Percentiles rank a stretch among this genome's conserved stretches.
phyloP scores from a whole-genome alignment of 2,888 invertebrate genomes.

The Ceriagrion tenellum region DNA sequence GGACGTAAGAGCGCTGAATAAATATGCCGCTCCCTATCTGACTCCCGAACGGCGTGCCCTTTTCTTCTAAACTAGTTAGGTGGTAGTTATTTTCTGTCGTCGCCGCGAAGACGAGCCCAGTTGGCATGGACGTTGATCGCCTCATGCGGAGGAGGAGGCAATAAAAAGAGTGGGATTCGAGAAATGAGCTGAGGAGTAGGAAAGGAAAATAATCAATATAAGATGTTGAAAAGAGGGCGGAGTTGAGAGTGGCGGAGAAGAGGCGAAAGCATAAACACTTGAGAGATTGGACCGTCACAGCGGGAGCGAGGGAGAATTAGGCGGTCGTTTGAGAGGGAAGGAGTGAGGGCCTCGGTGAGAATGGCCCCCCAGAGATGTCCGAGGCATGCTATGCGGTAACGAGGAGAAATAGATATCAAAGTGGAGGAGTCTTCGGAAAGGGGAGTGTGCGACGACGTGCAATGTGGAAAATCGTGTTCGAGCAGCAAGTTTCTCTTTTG shows the following conservation, averaged over 20 bases:
- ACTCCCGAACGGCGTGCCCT: neutral
- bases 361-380: neutral
- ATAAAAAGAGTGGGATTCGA: neutral
- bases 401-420: too few relatives aligned
- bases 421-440: too few relatives aligned
- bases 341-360: neutral
- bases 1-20: neutral
- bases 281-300: constrained; percentile 48
- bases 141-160: neutral
- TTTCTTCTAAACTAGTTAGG: neutral
- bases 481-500: too few relatives aligned
- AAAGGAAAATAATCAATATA: constrained; percentile 17
- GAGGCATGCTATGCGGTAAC: too few relatives aligned
- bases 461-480: too few relatives aligned
- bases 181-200: neutral
- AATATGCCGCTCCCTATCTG: neutral
- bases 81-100: neutral
- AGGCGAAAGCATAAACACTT: neutral
- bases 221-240: neutral
- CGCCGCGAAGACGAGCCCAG: neutral
- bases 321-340: neutral
- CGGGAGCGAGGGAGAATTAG: constrained; percentile 46
- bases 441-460: too few relatives aligned
- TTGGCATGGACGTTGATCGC: neutral
- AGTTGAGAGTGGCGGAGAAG: neutral